Conservation (phyloP, 2,113 vertebrate genomes). For the Hirundichthys speculiger region DNA sequence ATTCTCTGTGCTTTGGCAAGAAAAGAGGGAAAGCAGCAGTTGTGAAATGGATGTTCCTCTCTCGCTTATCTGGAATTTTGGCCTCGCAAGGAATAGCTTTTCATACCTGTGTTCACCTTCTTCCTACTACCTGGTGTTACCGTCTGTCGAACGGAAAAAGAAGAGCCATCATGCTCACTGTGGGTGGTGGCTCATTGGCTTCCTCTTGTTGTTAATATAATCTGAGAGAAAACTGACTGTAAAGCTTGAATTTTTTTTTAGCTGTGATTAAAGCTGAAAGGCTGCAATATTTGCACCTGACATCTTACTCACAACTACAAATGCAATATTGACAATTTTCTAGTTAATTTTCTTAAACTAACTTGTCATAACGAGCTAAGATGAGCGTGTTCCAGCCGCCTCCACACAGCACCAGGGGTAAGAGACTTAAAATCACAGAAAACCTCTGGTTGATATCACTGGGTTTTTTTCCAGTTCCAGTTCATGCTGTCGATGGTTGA, state of each 20-base stretch:
- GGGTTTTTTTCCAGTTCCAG: no score
- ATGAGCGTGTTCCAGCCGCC: no score
- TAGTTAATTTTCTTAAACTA: no score
- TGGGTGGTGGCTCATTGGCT: neutral
- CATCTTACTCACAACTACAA: no score
- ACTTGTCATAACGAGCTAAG: no score
- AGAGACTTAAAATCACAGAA: no score
- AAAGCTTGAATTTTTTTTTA: neutral
- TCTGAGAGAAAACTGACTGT: neutral
- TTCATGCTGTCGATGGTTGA: no score
- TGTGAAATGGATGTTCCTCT: constrained; percentile 30
- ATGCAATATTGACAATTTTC: no score
- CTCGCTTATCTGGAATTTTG: constrained; percentile 23
- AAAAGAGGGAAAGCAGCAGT: constrained; percentile 16
- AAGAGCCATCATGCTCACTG: constrained; percentile 5
- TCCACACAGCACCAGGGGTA: no score
- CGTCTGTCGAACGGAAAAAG: neutral
- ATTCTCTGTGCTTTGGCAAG: constrained; percentile 22
- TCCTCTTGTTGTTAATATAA: neutral
- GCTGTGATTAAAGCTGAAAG: neutral
- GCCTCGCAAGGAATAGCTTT: constrained; percentile 2
- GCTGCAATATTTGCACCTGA: no score
- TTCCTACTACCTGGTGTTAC: neutral
- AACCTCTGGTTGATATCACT: no score
- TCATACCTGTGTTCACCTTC: neutral